Evolutionary conservation across 2,888 invertebrate species (phyloP).

Genomic region (Brenthis ino): DNA sequence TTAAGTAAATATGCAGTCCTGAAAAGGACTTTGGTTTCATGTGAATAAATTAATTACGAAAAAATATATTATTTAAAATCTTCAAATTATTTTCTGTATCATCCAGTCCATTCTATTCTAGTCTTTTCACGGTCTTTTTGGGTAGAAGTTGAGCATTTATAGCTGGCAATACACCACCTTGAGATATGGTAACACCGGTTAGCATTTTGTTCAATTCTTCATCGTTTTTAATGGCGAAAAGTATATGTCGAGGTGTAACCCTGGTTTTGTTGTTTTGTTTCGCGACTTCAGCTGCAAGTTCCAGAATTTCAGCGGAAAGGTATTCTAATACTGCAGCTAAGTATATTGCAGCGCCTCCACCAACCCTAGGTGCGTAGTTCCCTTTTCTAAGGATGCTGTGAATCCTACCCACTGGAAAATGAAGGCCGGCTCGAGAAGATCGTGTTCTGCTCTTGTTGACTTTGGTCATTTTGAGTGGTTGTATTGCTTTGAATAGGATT

Average conservation of each 20-base stretch:
- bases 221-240: slow-evolving; percentile 62
- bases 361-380: slow-evolving; percentile 83
- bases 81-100: neutral
- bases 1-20: slow-evolving; percentile 47
- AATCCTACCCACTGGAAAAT: slow-evolving; percentile 81
- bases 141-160: slow-evolving; percentile 60
- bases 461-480: slow-evolving; percentile 46
- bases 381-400: slow-evolving; percentile 82
- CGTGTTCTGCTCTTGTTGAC: slow-evolving; percentile 50
- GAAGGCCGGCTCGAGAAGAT: slow-evolving; percentile 77
- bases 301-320: slow-evolving; percentile 85
- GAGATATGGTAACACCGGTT: slow-evolving; percentile 55
- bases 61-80: slow-evolving; percentile 20
- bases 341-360: slow-evolving; percentile 78
- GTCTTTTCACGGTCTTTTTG: slow-evolving; percentile 56
- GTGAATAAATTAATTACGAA: slow-evolving; percentile 38
- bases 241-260: slow-evolving; percentile 56
- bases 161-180: slow-evolving; percentile 59
- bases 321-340: slow-evolving; percentile 84
- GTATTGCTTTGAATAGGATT: too few relatives aligned
- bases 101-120: slow-evolving; percentile 9
- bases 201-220: slow-evolving; percentile 61
- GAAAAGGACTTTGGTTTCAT: slow-evolving; percentile 51
- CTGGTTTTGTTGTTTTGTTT: slow-evolving; percentile 85
- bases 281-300: slow-evolving; percentile 84